Conservation (phyloP, 1,140 invertebrate genomes). For the Caenorhabditis elegans region WBcel235 BX284602.5:11963501-11964000, state of each 20-base stretch:
- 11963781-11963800: background rate
- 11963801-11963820: background rate
- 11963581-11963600: background rate
- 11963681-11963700: background rate
- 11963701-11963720: background rate
- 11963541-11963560: too few species aligned
- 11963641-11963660: constrained; percentile 12
- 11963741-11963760: constrained; percentile 12
- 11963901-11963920: too few species aligned
- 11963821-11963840: background rate
- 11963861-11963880: background rate
- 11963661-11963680: background rate
- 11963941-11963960: background rate
- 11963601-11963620: background rate
- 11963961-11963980: too few species aligned
- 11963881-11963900: too few species aligned
- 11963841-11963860: background rate
- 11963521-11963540: too few species aligned
- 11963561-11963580: too few species aligned
- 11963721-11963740: background rate
- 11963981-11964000: too few species aligned
- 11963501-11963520: too few species aligned
- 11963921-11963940: too few species aligned
- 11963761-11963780: background rate
- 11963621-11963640: background rate